phyloP scores from a whole-genome alignment of 2,113 vertebrate species.

The Synodontis membranacea region DNA sequence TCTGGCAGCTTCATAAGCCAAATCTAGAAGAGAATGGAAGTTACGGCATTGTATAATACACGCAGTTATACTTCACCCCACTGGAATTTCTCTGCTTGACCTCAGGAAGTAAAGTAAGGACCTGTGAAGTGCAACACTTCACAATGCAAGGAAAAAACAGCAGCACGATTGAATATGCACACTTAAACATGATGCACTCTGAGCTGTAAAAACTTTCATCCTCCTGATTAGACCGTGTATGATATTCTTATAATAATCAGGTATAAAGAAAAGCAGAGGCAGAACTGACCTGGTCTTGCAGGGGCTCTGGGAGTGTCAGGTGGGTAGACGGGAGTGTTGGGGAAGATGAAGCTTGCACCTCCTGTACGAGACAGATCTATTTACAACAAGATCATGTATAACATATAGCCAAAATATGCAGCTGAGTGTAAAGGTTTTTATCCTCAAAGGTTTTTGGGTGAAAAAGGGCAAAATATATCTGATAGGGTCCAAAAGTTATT shows the following conservation, averaged over 20 bases:
- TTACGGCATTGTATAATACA: background rate
- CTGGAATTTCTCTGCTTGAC: conserved; percentile 46
- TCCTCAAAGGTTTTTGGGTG: background rate
- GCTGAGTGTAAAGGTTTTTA: conserved; percentile 1
- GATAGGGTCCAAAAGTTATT: background rate
- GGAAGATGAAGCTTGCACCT: conserved; percentile 88
- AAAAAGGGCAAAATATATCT: background rate
- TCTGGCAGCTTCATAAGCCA: conserved; percentile 82
- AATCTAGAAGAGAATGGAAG: conserved; percentile 66
- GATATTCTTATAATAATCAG: background rate
- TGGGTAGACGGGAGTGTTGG: conserved; percentile 83
- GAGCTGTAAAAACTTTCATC: background rate
- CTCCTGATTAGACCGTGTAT: background rate
- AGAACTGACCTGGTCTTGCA: conserved; percentile 78
- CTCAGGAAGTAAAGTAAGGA: conserved; percentile 33
- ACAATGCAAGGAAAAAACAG: conserved; percentile 8
- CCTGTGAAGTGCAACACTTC: conserved; percentile 8
- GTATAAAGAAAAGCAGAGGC: background rate
- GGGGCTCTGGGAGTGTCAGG: conserved; percentile 79
- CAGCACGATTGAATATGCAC: background rate
- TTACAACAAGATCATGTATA: background rate
- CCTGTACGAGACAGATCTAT: conserved; percentile 67
- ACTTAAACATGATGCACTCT: background rate
- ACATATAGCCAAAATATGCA: background rate
- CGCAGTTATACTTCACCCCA: conserved; percentile 17